Base-by-base conservation (phyloP, 2,888 invertebrate species). In the Rhingia campestris region DNA sequence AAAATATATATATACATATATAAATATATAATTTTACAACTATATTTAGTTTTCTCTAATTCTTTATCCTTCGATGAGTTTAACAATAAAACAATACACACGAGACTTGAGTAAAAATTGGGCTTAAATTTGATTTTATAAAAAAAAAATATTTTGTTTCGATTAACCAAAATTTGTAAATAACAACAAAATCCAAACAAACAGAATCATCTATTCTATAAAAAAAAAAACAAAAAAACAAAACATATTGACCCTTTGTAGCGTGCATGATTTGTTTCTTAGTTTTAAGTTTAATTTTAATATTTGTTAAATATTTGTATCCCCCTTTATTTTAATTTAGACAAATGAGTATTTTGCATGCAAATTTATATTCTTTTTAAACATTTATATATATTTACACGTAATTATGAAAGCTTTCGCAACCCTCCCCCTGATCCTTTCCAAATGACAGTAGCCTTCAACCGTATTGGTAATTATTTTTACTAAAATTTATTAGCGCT, bases 121-220 rank as follows among this genome's bases (percentile, higher is more conserved):
- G 85, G 85, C 85, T 85, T 80, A 85, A 59, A 85, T 85, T 85
- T 75, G 81, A 86, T 86, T 84, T 86, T 70, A 82, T 75, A 59
- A 79, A 41, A 47, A 59, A 59, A 39, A 73, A 61, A 61, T 70
- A 39, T 76, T 35, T 43, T 51, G 47, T 67, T 73, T 74, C 63
- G 59, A 58, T 72, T 64, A 59, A 56, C 41, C 61, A 76, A 76
- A 81, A 76, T 81, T 75, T 59, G 47, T 76, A 76, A 72, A 72
- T 66, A 66, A 76, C 39, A 49, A 70, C 35, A 58, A 43, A 70
- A 63, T 63, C 49, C 64, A 74, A 37, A 53, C 33, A 64, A 49
- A 22, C 37, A 59, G 51, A 72, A 53, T 51, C 56, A 73, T 73
- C 66, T 80, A 54, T 51, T 30, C 67, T 61, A 7, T 61, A 54